Percentiles rank a stretch among this genome's conserved stretches.
Evolutionary conservation across 2,797 vertebrate species (phyloP).

Genomic region (Xenopus petersii): DNA sequence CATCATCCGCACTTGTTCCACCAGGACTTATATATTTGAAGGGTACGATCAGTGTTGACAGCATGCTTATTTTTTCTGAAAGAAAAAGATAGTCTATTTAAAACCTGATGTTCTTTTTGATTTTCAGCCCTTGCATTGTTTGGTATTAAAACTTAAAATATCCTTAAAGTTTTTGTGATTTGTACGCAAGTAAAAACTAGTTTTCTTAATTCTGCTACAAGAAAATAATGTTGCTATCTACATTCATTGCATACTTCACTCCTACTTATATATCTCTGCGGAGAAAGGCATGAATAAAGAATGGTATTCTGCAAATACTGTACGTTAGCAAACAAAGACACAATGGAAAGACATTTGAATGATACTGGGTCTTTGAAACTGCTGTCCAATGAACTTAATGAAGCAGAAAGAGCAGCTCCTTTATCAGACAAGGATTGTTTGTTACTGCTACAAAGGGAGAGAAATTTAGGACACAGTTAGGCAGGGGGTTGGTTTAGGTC

Average conservation of each 20-base stretch:
- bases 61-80: conserved; percentile 90
- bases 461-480: conserved; percentile 34
- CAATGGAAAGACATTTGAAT: conserved; percentile 37
- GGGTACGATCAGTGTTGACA: conserved; percentile 90
- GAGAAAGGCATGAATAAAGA: not conserved
- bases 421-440: conserved; percentile 6
- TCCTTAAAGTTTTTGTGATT: too few species aligned
- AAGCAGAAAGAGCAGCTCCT: conserved; percentile 30
- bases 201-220: too few species aligned
- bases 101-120: conserved; percentile 20
- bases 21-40: conserved; percentile 94
- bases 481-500: conserved; percentile 32
- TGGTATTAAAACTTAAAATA: not conserved
- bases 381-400: conserved; percentile 40
- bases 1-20: conserved; percentile 83
- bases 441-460: conserved; percentile 35
- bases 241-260: not conserved
- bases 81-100: conserved; percentile 58
- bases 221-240: too few species aligned
- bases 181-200: too few species aligned
- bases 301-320: conserved; percentile 2
- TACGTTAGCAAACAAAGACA: conserved; percentile 22
- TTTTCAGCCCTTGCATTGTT: not conserved
- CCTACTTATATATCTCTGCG: not conserved
- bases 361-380: conserved; percentile 29